Percentiles rank a stretch among this genome's conserved stretches.
These are phyloP conservation scores for Dendronephthya gigantea DNA, from an alignment of 64 coral and sea anemone species.

Conservation along the genomic window DNA sequence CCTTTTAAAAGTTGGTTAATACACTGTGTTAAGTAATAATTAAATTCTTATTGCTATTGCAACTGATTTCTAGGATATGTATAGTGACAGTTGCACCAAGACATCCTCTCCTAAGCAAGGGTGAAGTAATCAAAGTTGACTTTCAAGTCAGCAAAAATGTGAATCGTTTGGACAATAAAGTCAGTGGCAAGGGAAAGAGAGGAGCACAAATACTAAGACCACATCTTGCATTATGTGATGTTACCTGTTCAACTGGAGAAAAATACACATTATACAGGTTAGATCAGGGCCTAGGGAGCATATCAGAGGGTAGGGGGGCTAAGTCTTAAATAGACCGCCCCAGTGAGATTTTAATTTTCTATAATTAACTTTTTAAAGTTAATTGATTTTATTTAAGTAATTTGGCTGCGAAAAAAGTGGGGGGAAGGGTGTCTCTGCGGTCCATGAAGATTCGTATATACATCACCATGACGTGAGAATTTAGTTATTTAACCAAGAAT, in stretches of 20 bases:
- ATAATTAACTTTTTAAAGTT: too few relatives aligned
- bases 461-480: too few relatives aligned
- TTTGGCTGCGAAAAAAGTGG: too few relatives aligned
- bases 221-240: slow-evolving; percentile 51
- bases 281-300: too few relatives aligned
- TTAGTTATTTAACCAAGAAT: too few relatives aligned
- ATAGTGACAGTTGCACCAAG: slow-evolving; percentile 61
- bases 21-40: neutral
- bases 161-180: slow-evolving; percentile 84
- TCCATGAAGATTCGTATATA: too few relatives aligned
- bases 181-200: slow-evolving; percentile 80
- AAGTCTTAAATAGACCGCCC: too few relatives aligned
- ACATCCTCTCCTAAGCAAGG: slow-evolving; percentile 58
- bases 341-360: too few relatives aligned
- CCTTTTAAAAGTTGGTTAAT: neutral
- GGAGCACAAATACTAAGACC: slow-evolving; percentile 61
- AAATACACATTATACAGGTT: slow-evolving; percentile 78
- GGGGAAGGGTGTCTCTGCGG: too few relatives aligned
- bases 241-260: slow-evolving; percentile 48
- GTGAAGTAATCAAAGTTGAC: slow-evolving; percentile 54
- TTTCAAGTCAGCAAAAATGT: slow-evolving; percentile 76
- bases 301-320: too few relatives aligned
- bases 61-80: slow-evolving; percentile 55
- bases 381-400: too few relatives aligned
- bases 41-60: neutral